Conservation (phyloP, 1,140 invertebrate genomes). For the Pseudomyrmex sp. region DNA sequence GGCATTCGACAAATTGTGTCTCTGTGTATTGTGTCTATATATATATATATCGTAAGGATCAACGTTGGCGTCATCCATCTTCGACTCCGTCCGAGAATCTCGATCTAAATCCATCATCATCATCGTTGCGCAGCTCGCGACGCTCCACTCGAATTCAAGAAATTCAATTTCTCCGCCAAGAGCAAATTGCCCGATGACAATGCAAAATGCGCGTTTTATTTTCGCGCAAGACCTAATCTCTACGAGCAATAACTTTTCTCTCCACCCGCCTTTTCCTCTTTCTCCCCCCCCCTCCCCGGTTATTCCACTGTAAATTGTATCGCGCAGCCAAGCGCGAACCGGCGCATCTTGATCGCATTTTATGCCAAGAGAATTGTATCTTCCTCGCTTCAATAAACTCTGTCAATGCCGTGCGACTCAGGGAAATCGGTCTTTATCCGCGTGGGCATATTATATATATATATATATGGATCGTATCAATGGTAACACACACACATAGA, state of each 20-base stretch:
- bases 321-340: constrained; percentile 2
- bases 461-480: too few species aligned
- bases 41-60: too few species aligned
- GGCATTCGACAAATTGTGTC: too few species aligned
- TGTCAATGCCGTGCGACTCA: neutral
- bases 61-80: too few species aligned
- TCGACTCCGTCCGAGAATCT: too few species aligned
- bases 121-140: too few species aligned
- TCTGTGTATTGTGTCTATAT: too few species aligned
- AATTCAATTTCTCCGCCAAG: constrained; percentile 1
- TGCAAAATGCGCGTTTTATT: neutral
- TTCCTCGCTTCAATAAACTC: neutral
- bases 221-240: neutral
- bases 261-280: neutral
- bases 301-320: neutral
- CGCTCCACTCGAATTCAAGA: neutral
- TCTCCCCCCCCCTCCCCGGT: too few species aligned
- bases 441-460: neutral
- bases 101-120: neutral
- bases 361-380: constrained; percentile 5
- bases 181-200: constrained; percentile 10
- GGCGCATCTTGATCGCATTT: neutral
- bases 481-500: neutral
- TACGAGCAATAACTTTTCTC: neutral
- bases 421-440: neutral